Evolutionary conservation across 2,888 invertebrate genomes (phyloP), one percentile per base, ranked within the genome.

Genomic region (Graphium colonna): DNA sequence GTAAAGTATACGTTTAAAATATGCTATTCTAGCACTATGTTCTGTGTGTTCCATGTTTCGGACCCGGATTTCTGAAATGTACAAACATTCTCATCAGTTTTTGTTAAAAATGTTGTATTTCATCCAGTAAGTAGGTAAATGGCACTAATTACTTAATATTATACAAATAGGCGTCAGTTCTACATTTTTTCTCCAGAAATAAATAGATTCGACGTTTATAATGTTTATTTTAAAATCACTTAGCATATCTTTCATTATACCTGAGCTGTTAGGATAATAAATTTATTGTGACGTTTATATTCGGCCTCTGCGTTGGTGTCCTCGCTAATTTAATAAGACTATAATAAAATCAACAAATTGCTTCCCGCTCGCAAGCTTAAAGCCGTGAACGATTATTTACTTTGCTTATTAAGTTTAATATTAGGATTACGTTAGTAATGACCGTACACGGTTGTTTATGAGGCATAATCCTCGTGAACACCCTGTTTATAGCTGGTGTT

Each of bases 331-430:
- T 47, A 48, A 53, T 48, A 48, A 42, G 18, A 43, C 43, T 38
- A 48, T 38, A 51, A 51, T 45, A 53, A 48, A 48, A 48, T 43
- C 53, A 53, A 53, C 43, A 48, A 39, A 48, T 53, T 48, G 48
- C 43, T 43, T 36, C 13, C 53, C 53, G 43, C 43, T 43, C 43
- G 17, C 48, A 47, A 28, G 48, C 21, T 43, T 53, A 48, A 52
- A 26, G 26, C 43, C 15, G 31, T 39, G 31, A 43, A 28, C 48
- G 8, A 26, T 52, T 48, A 53, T 53, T 53, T 53, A 53, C 53
- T 36, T 53, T 43, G 53, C 53, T 53, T 48, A 53, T 53, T 53
- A 53, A 48, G 43, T 48, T 48, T 48, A 43, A 43, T 43, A 44
- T 26, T 38, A 38, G 52, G 42, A 52, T 52, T 47, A 47, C 28